phyloP scores from a whole-genome alignment of 2,888 invertebrate genomes.

The Helicoverpa assulta region DNA sequence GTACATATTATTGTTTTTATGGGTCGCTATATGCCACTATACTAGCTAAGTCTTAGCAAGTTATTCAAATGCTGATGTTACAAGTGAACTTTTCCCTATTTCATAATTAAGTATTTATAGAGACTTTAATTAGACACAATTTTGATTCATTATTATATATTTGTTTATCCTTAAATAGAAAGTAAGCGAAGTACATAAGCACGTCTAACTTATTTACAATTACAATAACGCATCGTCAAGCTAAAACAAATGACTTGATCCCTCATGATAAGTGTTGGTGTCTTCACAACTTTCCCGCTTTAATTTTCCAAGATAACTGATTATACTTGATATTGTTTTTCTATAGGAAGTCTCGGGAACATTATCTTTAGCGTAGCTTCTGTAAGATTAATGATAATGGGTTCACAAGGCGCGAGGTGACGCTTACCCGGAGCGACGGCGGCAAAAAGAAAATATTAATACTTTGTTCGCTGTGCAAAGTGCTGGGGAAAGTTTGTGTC shows the following conservation, averaged over 20 bases:
- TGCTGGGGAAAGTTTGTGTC: conserved; percentile 62
- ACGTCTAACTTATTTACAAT: conserved; percentile 40
- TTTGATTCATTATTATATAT: not conserved
- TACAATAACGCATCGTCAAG: conserved; percentile 48
- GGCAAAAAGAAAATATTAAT: conserved; percentile 78
- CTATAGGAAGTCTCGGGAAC: conserved; percentile 77
- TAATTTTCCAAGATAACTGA: conserved; percentile 71
- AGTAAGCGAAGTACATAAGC: not conserved
- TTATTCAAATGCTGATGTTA: too few relatives aligned
- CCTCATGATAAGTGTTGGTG: conserved; percentile 60
- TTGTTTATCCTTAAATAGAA: too few relatives aligned
- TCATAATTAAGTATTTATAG: too few relatives aligned
- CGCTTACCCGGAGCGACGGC: conserved; percentile 68
- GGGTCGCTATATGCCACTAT: not conserved
- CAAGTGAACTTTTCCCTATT: too few relatives aligned
- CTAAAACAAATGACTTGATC: conserved; percentile 56
- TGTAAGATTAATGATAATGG: conserved; percentile 86
- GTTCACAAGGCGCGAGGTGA: conserved; percentile 81
- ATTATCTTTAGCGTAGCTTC: conserved; percentile 81
- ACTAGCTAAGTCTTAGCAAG: too few relatives aligned
- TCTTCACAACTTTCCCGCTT: conserved; percentile 58
- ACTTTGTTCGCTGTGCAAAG: conserved; percentile 68
- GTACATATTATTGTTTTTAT: not conserved
- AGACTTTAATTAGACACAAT: too few relatives aligned
- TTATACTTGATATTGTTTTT: conserved; percentile 79